Conservation (phyloP, 2,113 vertebrate genomes). For the Rhagologus leucostigma region DNA sequence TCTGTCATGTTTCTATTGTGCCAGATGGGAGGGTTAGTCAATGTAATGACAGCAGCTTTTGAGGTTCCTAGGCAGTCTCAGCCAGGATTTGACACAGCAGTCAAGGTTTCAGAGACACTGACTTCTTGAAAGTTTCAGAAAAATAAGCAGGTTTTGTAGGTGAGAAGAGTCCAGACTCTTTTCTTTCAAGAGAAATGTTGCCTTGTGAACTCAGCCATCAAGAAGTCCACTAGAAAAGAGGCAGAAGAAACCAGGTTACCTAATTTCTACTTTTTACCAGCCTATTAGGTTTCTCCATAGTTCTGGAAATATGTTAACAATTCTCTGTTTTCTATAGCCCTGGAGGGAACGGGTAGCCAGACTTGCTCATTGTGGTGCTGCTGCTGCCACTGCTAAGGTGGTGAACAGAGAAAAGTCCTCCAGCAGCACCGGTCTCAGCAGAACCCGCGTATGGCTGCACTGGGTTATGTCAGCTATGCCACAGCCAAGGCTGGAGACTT, state of each 20-base stretch:
- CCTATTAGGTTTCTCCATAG: not conserved
- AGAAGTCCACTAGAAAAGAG: not conserved
- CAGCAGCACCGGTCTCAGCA: not conserved
- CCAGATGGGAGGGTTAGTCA: not conserved
- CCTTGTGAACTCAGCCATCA: not conserved
- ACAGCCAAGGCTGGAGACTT: not conserved
- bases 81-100: not conserved
- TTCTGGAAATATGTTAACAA: not conserved
- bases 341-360: not conserved
- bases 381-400: not conserved
- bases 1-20: not conserved
- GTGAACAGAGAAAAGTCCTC: not conserved
- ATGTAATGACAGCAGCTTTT: not conserved
- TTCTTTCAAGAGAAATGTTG: not conserved
- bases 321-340: not conserved
- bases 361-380: not conserved
- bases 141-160: not conserved
- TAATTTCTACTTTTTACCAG: not conserved
- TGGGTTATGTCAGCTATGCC: not conserved
- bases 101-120: not conserved
- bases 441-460: fast-evolving
- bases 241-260: not conserved
- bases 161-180: not conserved
- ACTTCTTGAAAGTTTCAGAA: not conserved
- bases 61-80: not conserved